Evolutionary conservation across 2,113 vertebrate species (phyloP).

Genomic region (Thunnus maccoyii): DNA sequence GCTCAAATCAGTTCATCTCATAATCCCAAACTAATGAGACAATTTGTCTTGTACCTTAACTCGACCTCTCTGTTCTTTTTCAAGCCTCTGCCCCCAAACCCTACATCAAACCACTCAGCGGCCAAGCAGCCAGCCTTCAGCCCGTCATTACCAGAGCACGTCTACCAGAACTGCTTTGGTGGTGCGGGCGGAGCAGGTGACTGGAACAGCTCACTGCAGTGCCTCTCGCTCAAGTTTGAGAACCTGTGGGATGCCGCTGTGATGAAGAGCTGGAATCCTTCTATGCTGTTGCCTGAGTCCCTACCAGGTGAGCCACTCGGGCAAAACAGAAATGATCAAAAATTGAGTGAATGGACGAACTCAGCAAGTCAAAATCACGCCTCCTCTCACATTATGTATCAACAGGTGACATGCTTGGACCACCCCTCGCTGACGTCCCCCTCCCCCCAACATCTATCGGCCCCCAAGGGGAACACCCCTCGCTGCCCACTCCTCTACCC

Average conservation of each 20-base stretch:
- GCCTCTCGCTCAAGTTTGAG: conserved; percentile 93
- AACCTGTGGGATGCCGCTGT: conserved; percentile 97
- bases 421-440: conserved; percentile 88
- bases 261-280: conserved; percentile 97
- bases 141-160: conserved; percentile 94
- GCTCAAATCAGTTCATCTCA: conserved; percentile 8
- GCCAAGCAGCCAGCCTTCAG: conserved; percentile 95
- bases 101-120: conserved; percentile 91
- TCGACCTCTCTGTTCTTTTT: neutral
- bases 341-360: no score
- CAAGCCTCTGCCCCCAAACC: conserved; percentile 92
- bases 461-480: conserved; percentile 70
- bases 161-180: conserved; percentile 96
- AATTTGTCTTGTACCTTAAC: conserved; percentile 3
- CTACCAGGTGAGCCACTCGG: conserved; percentile 88
- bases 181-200: conserved; percentile 86
- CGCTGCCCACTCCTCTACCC: conserved; percentile 63
- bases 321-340: neutral
- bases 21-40: neutral
- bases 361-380: neutral
- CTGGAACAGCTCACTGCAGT: conserved; percentile 93
- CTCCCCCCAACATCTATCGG: conserved; percentile 88
- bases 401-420: conserved; percentile 90
- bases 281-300: conserved; percentile 93
- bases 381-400: neutral